Evolutionary conservation across 2,888 invertebrate genomes (phyloP).

Genomic region (Physocephala rufipes): DNA sequence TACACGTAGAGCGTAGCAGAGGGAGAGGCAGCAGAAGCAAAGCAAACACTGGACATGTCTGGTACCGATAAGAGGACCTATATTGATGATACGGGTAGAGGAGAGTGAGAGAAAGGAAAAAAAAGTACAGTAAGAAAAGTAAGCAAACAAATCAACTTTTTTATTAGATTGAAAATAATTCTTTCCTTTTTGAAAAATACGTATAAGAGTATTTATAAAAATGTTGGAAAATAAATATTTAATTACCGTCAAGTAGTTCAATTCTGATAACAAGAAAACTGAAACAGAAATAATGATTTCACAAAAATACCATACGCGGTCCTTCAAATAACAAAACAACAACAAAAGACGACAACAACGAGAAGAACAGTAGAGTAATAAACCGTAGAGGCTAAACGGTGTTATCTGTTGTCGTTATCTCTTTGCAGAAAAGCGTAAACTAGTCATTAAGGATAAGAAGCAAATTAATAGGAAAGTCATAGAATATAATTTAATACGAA

Average conservation of each 20-base stretch:
- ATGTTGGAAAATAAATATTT: constrained; percentile 4
- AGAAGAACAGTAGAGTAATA: no score
- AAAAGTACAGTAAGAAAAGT: neutral
- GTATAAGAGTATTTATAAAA: neutral
- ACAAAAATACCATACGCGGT: neutral
- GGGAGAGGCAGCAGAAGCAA: constrained; percentile 71
- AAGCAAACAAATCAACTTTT: no score
- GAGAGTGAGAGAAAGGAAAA: neutral
- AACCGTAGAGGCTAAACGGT: no score
- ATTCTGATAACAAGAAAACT: neutral
- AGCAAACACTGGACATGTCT: constrained; percentile 73
- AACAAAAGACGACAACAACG: neutral
- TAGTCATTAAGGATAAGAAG: no score
- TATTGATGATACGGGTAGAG: constrained; percentile 41
- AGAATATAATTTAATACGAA: no score
- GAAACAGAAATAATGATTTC: neutral
- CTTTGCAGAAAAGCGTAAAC: no score
- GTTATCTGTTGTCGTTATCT: no score
- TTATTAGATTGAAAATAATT: no score
- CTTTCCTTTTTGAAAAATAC: no score
- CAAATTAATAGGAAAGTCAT: no score
- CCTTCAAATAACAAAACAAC: constrained; percentile 12
- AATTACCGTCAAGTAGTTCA: constrained; percentile 3
- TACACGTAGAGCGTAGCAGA: constrained; percentile 74
- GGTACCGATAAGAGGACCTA: constrained; percentile 68